Conservation (phyloP, 1,140 invertebrate genomes). For the Apis mellifera region DNA sequence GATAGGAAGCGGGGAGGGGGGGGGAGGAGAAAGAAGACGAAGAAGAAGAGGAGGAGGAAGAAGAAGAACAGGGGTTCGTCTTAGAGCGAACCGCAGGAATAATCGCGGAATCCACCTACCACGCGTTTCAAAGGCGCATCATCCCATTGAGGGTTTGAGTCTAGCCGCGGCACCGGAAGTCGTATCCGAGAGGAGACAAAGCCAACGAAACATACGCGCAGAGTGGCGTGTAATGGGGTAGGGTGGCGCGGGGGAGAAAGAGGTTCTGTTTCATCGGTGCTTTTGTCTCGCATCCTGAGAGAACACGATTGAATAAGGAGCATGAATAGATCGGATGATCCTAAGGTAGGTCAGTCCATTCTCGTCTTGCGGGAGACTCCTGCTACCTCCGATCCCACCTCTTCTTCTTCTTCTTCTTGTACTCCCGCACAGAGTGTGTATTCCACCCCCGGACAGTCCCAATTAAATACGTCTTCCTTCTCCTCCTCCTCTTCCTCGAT, state of each 20-base stretch:
- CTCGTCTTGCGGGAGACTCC: slow-evolving; percentile 70
- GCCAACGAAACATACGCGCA: slow-evolving; percentile 74
- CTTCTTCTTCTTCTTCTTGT: slow-evolving; percentile 49
- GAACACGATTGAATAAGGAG: slow-evolving; percentile 75
- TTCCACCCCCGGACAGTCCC: slow-evolving; percentile 44
- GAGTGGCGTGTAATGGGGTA: slow-evolving; percentile 32
- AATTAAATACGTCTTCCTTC: slow-evolving; percentile 60
- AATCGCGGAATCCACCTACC: slow-evolving; percentile 73
- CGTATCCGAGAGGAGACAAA: slow-evolving; percentile 81
- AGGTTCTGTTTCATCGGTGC: slow-evolving; percentile 80
- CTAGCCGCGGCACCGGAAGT: slow-evolving; percentile 78
- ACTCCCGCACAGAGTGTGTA: not conserved
- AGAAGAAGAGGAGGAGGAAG: not conserved
- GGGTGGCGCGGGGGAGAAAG: slow-evolving; percentile 54
- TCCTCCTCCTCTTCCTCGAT: slow-evolving; percentile 31
- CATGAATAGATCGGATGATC: slow-evolving; percentile 81
- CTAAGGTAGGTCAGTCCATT: slow-evolving; percentile 81
- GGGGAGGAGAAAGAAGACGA: no score
- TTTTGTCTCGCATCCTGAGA: slow-evolving; percentile 81
- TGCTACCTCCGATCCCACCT: slow-evolving; percentile 59
- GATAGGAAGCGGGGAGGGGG: slow-evolving; percentile 45
- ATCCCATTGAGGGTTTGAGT: slow-evolving; percentile 76
- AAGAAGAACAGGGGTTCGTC: slow-evolving; percentile 36
- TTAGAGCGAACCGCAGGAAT: slow-evolving; percentile 69
- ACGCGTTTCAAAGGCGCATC: slow-evolving; percentile 75